Evolutionary conservation across 2,797 vertebrate genomes (phyloP).

Genomic region (Vultur gryphus): DNA sequence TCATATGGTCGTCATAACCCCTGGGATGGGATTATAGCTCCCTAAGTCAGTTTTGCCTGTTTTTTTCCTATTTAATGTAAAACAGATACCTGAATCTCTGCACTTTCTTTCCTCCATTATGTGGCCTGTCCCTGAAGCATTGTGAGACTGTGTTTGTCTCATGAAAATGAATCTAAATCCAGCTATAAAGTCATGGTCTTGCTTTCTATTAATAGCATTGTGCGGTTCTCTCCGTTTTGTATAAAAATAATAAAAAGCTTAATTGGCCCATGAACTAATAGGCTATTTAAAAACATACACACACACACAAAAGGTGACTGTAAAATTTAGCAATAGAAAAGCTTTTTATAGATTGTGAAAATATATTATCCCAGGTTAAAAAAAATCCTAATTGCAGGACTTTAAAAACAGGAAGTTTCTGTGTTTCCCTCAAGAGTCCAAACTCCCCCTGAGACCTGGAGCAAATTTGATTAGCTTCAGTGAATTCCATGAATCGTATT

Average conservation of each 20-base stretch:
- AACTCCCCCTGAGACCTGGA: background rate
- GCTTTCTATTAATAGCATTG: background rate
- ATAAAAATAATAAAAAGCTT: background rate
- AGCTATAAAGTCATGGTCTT: background rate
- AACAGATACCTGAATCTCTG: background rate
- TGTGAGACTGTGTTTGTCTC: background rate
- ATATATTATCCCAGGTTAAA: background rate
- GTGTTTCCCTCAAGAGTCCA: background rate
- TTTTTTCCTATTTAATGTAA: background rate
- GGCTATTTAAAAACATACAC: background rate
- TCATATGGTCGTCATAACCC: fast-evolving
- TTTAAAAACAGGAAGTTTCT: background rate
- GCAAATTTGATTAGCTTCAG: background rate
- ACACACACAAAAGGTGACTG: background rate
- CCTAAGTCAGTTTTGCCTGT: background rate
- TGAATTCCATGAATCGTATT: background rate
- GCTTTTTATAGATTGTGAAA: background rate
- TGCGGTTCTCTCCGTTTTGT: background rate
- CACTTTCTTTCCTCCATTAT: background rate
- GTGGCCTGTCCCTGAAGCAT: background rate
- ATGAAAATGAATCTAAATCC: background rate
- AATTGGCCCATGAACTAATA: background rate
- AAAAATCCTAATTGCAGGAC: background rate
- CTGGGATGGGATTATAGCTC: background rate
- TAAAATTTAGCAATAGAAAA: background rate